Base-by-base conservation (phyloP, 2,888 invertebrate species). In the Epsilonema sp. region DNA sequence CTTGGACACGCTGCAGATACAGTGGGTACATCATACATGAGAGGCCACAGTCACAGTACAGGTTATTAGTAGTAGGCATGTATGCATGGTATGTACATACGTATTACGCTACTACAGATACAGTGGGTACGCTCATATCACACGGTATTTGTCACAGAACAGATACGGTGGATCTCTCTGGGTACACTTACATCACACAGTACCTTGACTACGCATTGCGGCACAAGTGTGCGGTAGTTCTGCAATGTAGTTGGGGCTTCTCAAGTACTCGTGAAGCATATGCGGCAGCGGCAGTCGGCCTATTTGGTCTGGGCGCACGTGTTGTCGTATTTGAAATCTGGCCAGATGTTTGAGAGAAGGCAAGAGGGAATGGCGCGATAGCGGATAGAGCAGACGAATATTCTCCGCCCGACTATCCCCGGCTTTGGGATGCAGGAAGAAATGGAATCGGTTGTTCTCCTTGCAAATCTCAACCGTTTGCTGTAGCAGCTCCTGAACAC, bases 381-480 rank as follows among this genome's bases (percentile, higher is more conserved):
- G 72, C 5, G 81, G 81, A 60, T 77, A 76, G 23, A 77, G 77
- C 26, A 82, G 67, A 49, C 79, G 72, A 23, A 82, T 80, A 78
- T 23, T 42, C 5, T 13, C 42, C 8, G 19, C 42, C 11, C 20
- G 42, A 44, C 8, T 8, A 8, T 5, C 45, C 16, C 21, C 42
- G 19, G 5, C 26, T n/a, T n/a, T 13, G 4, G 42, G 46, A 31
- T 46, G 46, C 8, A 46, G 22, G 19, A 46, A 46, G 25, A 46
- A 46, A n/a, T 44, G 26, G 8, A 45, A 46, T 16, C 21, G 21
- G n/a, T n/a, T n/a, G 5, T 47, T 47, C 16, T 24, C 31, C 5
- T 8, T 19, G n/a, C 80, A 80, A 53, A 75, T 75, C 54, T 72
- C 72, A 70, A 81, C 74, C n/a, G 79, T 78, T 57, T 78, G 75